Conservation (phyloP, 2,797 vertebrate genomes). For the Capromys pilorides region DNA sequence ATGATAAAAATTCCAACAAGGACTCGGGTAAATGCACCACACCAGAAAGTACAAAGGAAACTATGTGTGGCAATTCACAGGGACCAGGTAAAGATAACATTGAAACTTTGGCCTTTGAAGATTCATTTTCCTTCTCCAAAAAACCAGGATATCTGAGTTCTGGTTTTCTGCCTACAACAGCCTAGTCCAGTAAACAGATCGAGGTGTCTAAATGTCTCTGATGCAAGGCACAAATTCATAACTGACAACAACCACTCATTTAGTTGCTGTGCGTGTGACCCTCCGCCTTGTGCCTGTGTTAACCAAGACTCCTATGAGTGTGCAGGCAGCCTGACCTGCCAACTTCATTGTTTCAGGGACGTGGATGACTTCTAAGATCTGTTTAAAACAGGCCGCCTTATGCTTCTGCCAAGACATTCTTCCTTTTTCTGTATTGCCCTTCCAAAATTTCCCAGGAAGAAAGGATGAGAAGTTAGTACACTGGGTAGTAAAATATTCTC, state of each 20-base stretch:
- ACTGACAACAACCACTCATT: too few species aligned
- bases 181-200: not conserved
- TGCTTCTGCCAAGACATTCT: not conserved
- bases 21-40: not conserved
- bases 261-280: not conserved
- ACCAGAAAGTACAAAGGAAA: constrained; percentile 42
- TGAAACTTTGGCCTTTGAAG: constrained; percentile 29
- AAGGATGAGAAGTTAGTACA: not conserved
- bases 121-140: constrained; percentile 5
- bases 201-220: not conserved
- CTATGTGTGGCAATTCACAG: not conserved
- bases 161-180: not conserved
- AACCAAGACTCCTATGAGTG: not conserved
- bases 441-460: not conserved
- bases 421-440: not conserved
- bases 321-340: not conserved
- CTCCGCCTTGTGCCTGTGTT: not conserved
- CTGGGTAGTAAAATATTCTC: not conserved
- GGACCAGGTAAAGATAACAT: not conserved
- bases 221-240: not conserved
- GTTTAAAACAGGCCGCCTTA: not conserved
- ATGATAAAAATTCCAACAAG: constrained; percentile 34
- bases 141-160: not conserved
- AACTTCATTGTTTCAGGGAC: not conserved
- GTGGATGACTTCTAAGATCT: constrained; percentile 31